Conservation (phyloP, 1,140 invertebrate species). For the Nebria ingens region DNA sequence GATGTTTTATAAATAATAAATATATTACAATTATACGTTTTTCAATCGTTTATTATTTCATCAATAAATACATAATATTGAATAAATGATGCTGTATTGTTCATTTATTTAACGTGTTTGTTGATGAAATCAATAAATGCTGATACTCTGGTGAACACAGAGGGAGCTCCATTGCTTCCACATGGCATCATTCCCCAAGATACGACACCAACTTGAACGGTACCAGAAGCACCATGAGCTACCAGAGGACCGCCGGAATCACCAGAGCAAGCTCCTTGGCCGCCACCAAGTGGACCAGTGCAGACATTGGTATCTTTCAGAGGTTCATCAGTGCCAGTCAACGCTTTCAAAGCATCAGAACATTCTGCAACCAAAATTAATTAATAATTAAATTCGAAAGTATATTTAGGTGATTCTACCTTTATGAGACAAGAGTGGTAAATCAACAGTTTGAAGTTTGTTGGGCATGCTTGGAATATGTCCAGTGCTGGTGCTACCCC, state of each 20-base stretch:
- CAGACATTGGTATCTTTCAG: conserved; percentile 40
- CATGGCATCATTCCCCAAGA: conserved; percentile 67
- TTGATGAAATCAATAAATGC: conserved; percentile 36
- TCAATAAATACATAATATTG: no score
- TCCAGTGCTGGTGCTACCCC: conserved; percentile 30
- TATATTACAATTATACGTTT: no score
- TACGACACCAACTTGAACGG: conserved; percentile 52
- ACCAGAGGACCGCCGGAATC: conserved; percentile 57
- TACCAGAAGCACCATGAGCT: conserved; percentile 26
- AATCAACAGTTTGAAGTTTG: conserved; percentile 28
- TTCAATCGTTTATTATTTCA: no score
- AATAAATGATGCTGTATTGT: no score
- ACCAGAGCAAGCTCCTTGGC: conserved; percentile 49
- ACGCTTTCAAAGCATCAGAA: neutral
- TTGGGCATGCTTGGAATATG: conserved; percentile 29
- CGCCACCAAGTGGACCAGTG: conserved; percentile 44
- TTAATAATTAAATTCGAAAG: neutral
- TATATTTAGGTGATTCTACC: neutral
- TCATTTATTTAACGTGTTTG: conserved; percentile 6
- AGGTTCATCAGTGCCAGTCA: neutral
- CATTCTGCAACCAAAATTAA: neutral
- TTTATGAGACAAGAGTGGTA: conserved; percentile 15
- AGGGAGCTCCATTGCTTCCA: conserved; percentile 48
- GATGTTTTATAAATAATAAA: no score
- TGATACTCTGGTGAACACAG: conserved; percentile 58